Evolutionary conservation across 2,113 vertebrate species (phyloP), one percentile per base, ranked within the genome.

Genomic region (Plecotus auritus): DNA sequence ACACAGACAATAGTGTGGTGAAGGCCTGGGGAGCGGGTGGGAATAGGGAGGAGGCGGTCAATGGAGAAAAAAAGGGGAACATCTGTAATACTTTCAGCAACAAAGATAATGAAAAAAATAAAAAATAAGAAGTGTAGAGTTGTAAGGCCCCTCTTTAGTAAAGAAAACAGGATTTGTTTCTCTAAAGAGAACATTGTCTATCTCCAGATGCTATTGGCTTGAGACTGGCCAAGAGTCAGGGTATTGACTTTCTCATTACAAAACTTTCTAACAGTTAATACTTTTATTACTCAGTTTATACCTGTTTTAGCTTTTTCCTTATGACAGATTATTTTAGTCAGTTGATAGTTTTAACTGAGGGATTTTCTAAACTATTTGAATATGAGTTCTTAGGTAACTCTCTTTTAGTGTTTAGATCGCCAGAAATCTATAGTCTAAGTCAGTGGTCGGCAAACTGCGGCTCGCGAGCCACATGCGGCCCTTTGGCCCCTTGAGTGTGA

Each of bases 381-480:
- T 83, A 18, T 20, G 37, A 4, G 18, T 86, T 80, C 61, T 85
- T 69, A 16, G 35, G 35, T 56, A 66, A 72, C 96, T 7, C 59
- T 54, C 1, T 90, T 74, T 76, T 91, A 51, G 3, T 5, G 49
- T 11, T 0, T 49, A 69, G 13, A 61, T 54, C 54, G 70, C 81
- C 47, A 28, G 70, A 84, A n/a, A 10, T 85, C 91, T 47, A 2
- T 92, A 95, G 97, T 97, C 95, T 87, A 96, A 85, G 82, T 95
- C 91, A 66, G 42, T 9, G 37, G 37, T 40, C 4, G 37, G 37
- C 37, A 40, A 40, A 40, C 37, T 40, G 37, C 4, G 37, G 37
- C 37, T 40, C 37, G 37, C 4, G 37, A 40, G 37, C 37, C 37
- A 40, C 37, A 40, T 40, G 37, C 37, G 4, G 37, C 37, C 4